Evolutionary conservation across 2,797 vertebrate genomes (phyloP).

Genomic region (Potorous gilbertii): DNA sequence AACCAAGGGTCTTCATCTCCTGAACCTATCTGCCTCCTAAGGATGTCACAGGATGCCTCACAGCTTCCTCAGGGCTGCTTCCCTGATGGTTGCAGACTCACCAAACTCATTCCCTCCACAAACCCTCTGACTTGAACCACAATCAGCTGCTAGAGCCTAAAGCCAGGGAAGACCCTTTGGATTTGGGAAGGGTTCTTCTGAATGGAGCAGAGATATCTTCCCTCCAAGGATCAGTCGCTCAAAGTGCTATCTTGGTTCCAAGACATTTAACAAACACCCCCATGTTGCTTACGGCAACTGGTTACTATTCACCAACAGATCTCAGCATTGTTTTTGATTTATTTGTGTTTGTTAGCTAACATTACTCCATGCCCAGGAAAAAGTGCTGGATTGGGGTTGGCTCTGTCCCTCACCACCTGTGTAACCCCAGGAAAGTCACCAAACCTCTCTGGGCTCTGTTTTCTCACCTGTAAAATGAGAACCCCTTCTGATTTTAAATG

Average conservation of each 20-base stretch:
- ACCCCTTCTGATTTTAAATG: no score
- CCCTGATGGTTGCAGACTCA: neutral
- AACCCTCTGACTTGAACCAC: slow-evolving; percentile 28
- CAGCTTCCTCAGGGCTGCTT: no score
- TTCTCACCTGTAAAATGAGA: no score
- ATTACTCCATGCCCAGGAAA: neutral
- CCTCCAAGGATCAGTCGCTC: neutral
- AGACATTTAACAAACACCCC: slow-evolving; percentile 17
- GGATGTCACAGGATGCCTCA: no score
- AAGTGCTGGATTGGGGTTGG: neutral
- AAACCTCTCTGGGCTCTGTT: no score
- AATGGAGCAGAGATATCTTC: neutral
- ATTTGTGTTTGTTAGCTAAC: neutral
- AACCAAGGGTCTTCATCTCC: no score
- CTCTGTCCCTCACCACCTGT: neutral
- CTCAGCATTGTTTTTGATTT: neutral
- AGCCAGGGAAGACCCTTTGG: neutral
- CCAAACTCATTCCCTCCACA: slow-evolving; percentile 25
- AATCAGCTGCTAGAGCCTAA: neutral
- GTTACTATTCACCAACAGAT: neutral
- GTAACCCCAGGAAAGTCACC: no score
- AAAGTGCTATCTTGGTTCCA: neutral
- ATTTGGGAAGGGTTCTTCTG: slow-evolving; percentile 3
- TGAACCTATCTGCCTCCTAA: no score
- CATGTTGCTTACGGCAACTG: slow-evolving; percentile 30